Base-by-base conservation (phyloP, 2,113 vertebrate genomes). In the Eclectus roratus region DNA sequence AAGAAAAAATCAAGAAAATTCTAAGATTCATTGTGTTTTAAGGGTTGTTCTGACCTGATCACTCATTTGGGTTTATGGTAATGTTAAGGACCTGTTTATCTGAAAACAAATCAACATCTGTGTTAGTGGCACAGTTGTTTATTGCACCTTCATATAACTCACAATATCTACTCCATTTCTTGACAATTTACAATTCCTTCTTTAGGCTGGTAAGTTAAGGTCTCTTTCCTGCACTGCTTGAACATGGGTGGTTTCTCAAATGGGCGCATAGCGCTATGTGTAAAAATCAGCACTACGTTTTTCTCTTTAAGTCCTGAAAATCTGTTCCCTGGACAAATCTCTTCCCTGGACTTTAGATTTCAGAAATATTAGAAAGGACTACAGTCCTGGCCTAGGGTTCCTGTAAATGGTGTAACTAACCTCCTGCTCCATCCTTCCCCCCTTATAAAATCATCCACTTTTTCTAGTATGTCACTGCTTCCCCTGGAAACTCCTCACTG, bases 141-240 rank as follows among this genome's bases (percentile, higher is more conserved):
- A 7, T 79, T 85, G 17, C 31, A 65, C 13, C 8, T 85, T 44
- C 24, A 7, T 21, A 16, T 29, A 84, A 29, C 8, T 74, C 29
- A 33, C 8, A n/a, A 25, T 61, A 58, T 37, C 7, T 43, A 8
- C 29, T 80, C n/a, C 0, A 0, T 53, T 73, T 81, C 25, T 19
- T 85, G 29, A 41, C 8, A 52, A 7, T 46, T 85, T 65, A 24
- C 2, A 49, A 28, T 85, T 89, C 7, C 17, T 47, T 80, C 44
- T 80, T 63, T 61, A 14, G 1, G 0, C 13, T 73, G 7, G 9
- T 65, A 69, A 31, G 3, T 13, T 64, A 52, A 53, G 25, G 35
- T 19, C 52, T 81, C 47, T 78, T 81, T 87, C 52, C 13, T 61
- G 29, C 17, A 14, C 8, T 0, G 0, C 19, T 13, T 64, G 56